Base-by-base conservation (phyloP, 1,140 invertebrate genomes). In the Himalopsyche phryganea region DNA sequence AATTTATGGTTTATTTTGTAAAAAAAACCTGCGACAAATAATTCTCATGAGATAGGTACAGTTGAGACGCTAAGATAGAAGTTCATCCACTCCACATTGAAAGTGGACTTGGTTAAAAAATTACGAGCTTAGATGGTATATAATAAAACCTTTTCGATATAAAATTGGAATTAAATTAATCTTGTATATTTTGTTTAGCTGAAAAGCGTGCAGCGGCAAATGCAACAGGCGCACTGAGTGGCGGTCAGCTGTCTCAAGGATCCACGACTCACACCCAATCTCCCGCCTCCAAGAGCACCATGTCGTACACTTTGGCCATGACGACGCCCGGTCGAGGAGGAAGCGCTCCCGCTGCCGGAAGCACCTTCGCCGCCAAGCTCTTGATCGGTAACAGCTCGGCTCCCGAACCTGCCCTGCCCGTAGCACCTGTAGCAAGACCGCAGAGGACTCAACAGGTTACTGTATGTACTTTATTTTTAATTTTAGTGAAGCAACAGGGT, bases 311-410 rank as follows among this genome's bases (percentile, higher is more conserved):
- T 13, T 80, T 76, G 53, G 81, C 81, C 44, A 82, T 84, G 44
- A 83, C 81, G 78, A 80, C 80, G 1, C 70, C 77, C 7, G 74
- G 76, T 28, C 69, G 80, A 44, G 19, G 53, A 28, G 20, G 35
- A 42, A 46, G 32, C 35, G 46, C 38, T 33, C 33, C 33, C 65
- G 66, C 70, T 17, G 73, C 78, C 1, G 74, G 75, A 15, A 81
- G 83, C 67, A 83, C 83, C 5, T 85, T 84, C 68, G 82, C 84
- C 36, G 81, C 81, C 1, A 85, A 85, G 68, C 67, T 85, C 36
- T 81, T 28, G 4, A 28, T 9, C 23, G 23, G 23, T 3, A 28
- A 28, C 23, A 28, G 23, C 23, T 28, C 23, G 23, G 9, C 9
- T 3, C 15, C 38, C 4, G 38, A n/a, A 40, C 4, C 11, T 40